Conservation (phyloP, 2,888 invertebrate genomes). For the Calliopum simillimum region DNA sequence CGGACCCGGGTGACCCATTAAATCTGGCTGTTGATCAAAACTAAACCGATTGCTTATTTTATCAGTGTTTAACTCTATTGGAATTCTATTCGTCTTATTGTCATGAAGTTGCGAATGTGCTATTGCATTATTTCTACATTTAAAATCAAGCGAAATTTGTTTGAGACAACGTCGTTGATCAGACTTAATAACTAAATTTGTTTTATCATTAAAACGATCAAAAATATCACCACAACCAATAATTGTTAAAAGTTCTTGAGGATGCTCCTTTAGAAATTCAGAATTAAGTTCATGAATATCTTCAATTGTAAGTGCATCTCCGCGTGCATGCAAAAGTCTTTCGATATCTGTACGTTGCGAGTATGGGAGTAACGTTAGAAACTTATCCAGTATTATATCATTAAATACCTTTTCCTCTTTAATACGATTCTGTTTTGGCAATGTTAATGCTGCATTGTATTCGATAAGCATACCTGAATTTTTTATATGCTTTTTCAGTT, state of each 20-base stretch:
- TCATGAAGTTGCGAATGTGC: not conserved
- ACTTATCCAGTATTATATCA: conserved; percentile 43
- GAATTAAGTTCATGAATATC: conserved; percentile 57
- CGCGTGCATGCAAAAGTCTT: conserved; percentile 40
- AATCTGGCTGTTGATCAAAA: conserved; percentile 87
- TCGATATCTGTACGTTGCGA: conserved; percentile 41
- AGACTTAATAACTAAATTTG: conserved; percentile 41
- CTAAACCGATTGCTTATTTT: conserved; percentile 71
- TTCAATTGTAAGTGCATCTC: conserved; percentile 45
- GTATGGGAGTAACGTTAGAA: conserved; percentile 54
- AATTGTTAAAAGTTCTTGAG: conserved; percentile 56
- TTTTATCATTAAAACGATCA: conserved; percentile 64
- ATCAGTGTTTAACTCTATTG: not conserved
- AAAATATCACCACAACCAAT: conserved; percentile 64
- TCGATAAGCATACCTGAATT: conserved; percentile 61
- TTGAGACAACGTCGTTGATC: conserved; percentile 25
- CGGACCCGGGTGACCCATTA: conserved; percentile 87
- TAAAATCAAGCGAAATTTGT: conserved; percentile 46
- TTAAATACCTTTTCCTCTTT: conserved; percentile 17
- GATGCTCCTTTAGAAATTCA: conserved; percentile 50
- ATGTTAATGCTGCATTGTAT: conserved; percentile 47
- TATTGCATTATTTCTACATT: conserved; percentile 10
- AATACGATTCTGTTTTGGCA: conserved; percentile 46
- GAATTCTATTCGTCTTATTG: not conserved
- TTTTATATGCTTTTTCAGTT: conserved; percentile 57